Base-by-base conservation (phyloP, 2,888 invertebrate genomes). In the Patella caerulea region DNA sequence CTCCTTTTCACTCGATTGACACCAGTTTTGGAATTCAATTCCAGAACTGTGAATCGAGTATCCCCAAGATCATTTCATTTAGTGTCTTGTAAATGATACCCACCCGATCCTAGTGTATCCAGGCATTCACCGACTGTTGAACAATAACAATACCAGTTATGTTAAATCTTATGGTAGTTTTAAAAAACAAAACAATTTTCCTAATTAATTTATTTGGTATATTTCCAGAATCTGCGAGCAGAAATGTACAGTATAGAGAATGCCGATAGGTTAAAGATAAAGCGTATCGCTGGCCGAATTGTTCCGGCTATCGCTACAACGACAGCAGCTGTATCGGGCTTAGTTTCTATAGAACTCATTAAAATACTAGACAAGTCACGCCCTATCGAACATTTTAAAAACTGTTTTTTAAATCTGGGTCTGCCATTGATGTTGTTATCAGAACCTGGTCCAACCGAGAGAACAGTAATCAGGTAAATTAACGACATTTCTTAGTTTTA, bases 301-400 rank as follows among this genome's bases (percentile, higher is more conserved):
- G 90, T 92, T 9, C 92, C 92, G 7, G 92, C 92, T 77, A 92
- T 92, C 69, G 92, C 92, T 73, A 92, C 92, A 4, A 92, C 92
- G n/a, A 92, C 92, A 14, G 92, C 92, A 24, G 87, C 91, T 71
- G 91, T 92, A 7, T 89, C 92, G n/a, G 92, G 92, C 11, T 85
- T 92, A 81, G 92, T 90, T 19, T 84, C 89, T 7, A 79, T 91
- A 55, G 91, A 91, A 79, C 77, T 91, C 77, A 75, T 91, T 1
- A 91, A 91, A 79, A 83, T 91, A 24, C 74, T 90, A 54, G 83
- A 87, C 78, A 81, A 85, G 71, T 71, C 82, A 56, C 76, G 78
- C 1, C 85, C 88, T 0, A 69, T 90, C 74, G 88, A 88, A 29
- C 80, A 86, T 55, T 89, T 85, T 73, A 87, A 87, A 79, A 92